A percentile compares a stretch with the other conserved stretches of the same genome.
Conservation (phyloP, 2,797 vertebrate genomes). For the Neopelma chrysocephalum region DNA sequence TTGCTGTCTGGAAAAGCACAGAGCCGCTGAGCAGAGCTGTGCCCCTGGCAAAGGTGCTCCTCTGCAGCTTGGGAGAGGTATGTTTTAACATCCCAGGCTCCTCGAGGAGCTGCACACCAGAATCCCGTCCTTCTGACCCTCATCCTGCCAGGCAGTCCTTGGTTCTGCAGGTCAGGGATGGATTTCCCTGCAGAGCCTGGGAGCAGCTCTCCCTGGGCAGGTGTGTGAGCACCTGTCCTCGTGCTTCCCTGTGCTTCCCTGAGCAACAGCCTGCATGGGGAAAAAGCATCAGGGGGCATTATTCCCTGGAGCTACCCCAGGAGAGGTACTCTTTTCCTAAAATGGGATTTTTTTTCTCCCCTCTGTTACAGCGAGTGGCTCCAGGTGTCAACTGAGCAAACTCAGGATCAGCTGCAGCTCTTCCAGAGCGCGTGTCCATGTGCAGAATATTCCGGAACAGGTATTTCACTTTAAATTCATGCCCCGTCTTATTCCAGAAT, state of each 20-base stretch:
- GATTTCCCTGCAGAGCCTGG: neutral
- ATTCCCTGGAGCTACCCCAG: neutral
- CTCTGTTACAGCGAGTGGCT: neutral
- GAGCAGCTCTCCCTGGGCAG: neutral
- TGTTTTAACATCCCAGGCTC: too few relatives aligned
- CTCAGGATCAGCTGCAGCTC: neutral
- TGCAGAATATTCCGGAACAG: conserved; percentile 24
- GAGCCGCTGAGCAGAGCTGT: neutral
- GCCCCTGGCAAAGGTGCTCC: neutral
- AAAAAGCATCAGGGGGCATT: neutral
- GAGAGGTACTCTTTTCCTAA: neutral
- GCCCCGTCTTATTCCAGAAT: neutral
- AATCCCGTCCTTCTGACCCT: neutral
- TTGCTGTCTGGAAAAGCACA: neutral
- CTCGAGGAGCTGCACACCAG: neutral
- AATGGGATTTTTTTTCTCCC: neutral
- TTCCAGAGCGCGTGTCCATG: fast-evolving
- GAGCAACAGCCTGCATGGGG: fast-evolving
- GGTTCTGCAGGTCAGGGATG: neutral
- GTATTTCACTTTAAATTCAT: conserved; percentile 42
- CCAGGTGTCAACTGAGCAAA: neutral
- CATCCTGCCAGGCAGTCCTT: neutral
- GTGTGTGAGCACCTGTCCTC: neutral
- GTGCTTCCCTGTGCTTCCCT: neutral
- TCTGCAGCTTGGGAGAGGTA: neutral